A percentile compares a stretch with the other conserved stretches of the same genome.
Conservation (phyloP, 1,140 invertebrate genomes). For the Philopotamus ludificatus region DNA sequence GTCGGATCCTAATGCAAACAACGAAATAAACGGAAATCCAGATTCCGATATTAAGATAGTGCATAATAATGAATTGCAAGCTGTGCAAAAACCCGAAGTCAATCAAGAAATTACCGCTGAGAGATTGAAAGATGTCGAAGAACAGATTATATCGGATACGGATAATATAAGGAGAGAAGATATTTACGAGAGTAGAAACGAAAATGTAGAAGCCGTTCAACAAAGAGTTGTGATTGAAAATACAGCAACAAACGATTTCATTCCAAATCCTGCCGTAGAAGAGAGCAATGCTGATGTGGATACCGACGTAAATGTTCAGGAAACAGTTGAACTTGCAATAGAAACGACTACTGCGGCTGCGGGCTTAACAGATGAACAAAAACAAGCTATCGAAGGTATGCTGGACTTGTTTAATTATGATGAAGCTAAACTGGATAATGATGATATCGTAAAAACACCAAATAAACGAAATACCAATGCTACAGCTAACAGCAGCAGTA, state of each 20-base stretch:
- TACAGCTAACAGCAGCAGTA: background rate
- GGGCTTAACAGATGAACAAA: constrained; percentile 29
- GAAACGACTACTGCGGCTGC: background rate
- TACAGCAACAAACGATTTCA: too few relatives aligned
- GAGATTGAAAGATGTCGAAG: constrained; percentile 48
- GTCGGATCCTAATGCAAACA: constrained; percentile 28
- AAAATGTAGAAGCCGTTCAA: background rate
- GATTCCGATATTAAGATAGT: constrained; percentile 44
- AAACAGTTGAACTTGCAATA: background rate
- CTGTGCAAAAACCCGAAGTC: constrained; percentile 33
- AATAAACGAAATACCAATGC: background rate
- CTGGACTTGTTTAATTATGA: constrained; percentile 33
- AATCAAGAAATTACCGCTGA: constrained; percentile 45
- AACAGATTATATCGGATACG: constrained; percentile 50
- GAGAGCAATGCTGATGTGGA: background rate
- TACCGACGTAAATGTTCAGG: background rate
- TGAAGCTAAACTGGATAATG: background rate
- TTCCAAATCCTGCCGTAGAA: too few relatives aligned
- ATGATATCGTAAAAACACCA: background rate
- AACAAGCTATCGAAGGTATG: constrained; percentile 32
- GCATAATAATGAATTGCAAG: constrained; percentile 45
- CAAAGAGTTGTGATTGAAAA: background rate
- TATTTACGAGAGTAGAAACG: background rate
- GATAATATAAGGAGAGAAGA: background rate
- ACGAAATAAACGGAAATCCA: constrained; percentile 34